Evolutionary conservation across 2,797 vertebrate genomes (phyloP).

Genomic region (Mormyrops attenuatus): DNA sequence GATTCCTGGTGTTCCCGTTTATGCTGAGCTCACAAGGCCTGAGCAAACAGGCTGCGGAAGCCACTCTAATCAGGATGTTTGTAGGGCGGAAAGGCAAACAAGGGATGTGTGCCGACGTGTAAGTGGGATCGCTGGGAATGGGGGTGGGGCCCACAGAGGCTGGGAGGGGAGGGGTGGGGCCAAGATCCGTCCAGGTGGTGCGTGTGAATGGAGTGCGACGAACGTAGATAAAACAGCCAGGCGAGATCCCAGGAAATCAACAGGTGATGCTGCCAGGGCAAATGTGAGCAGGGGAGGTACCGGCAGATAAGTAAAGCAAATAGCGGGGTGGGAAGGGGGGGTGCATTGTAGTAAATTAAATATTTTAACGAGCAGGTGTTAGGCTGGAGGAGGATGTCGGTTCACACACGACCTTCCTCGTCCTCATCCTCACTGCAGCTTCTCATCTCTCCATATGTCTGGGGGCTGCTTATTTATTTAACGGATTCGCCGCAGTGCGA

Average conservation of each 20-base stretch:
- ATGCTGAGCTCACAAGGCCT: not conserved
- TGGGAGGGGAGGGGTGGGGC: not conserved
- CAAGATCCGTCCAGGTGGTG: not conserved
- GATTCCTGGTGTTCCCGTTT: not conserved
- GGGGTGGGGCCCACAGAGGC: not conserved
- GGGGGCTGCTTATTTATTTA: not conserved
- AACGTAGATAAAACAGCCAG: not conserved
- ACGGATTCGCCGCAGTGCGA: not conserved
- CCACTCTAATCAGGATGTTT: conserved; percentile 64
- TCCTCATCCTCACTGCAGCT: not conserved
- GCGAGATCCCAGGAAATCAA: not conserved
- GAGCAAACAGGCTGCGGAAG: conserved; percentile 64
- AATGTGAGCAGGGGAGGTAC: not conserved
- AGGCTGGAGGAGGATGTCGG: not conserved
- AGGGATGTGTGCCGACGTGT: not conserved
- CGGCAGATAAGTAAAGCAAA: not conserved
- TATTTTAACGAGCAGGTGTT: not conserved
- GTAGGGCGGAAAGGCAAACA: conserved; percentile 49
- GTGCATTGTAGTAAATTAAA: not conserved
- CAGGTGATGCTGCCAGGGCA: not conserved
- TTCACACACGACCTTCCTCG: not conserved
- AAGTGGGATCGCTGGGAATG: not conserved
- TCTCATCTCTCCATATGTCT: not conserved
- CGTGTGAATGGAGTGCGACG: not conserved
- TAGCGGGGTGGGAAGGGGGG: not conserved